Conservation (phyloP, 2,113 vertebrate species). For the Copsychus sechellarum region DNA sequence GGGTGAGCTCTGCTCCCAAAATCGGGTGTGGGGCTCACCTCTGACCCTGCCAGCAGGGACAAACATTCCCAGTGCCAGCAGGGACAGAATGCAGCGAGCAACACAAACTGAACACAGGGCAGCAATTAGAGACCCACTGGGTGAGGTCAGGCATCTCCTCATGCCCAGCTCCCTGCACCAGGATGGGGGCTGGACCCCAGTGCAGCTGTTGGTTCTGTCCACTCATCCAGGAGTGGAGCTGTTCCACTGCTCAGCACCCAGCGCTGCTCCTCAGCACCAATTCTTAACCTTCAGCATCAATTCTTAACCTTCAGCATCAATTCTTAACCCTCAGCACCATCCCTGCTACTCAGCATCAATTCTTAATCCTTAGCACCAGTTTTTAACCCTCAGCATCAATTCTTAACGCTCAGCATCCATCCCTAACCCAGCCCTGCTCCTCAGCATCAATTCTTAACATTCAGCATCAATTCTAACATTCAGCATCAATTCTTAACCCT, state of each 20-base stretch:
- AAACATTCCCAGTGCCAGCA: background rate
- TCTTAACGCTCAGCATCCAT: too few species aligned
- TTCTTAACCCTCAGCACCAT: too few species aligned
- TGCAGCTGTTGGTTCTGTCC: background rate
- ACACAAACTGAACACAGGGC: background rate
- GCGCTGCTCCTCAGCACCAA: fast-evolving
- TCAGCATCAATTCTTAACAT: too few species aligned
- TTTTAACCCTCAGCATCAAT: background rate
- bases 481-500: background rate
- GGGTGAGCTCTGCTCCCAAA: background rate
- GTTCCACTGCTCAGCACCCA: background rate
- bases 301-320: background rate
- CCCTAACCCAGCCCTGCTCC: too few species aligned
- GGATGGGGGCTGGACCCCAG: background rate
- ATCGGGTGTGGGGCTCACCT: background rate
- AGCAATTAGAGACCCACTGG: background rate
- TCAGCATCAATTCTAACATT: too few species aligned
- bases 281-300: too few species aligned
- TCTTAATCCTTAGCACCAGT: background rate
- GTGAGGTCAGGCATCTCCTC: background rate
- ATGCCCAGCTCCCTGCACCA: background rate
- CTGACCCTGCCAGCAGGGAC: background rate
- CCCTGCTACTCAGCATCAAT: too few species aligned
- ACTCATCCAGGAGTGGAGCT: background rate
- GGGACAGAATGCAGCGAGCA: background rate